These are phyloP conservation scores for Lepidothrix coronata DNA, from an alignment of 2,113 vertebrate species.

Conservation along the genomic window DNA sequence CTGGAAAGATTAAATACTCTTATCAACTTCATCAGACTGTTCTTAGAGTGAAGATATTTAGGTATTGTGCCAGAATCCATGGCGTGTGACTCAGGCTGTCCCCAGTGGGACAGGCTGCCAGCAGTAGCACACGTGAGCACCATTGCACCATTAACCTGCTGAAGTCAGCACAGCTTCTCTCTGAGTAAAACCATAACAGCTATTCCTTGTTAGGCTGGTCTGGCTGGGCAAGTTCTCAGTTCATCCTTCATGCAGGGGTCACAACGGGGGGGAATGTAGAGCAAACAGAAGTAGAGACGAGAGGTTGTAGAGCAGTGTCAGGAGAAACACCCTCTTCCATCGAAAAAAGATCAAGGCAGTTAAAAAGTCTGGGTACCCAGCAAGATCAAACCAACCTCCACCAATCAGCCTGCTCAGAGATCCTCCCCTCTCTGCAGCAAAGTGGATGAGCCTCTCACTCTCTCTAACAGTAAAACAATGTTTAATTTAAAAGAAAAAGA, in stretches of 20 bases:
- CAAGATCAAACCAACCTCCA: neutral
- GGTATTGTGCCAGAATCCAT: neutral
- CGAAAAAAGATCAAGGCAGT: neutral
- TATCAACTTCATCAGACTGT: neutral
- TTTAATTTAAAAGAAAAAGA: neutral
- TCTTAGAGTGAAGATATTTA: neutral
- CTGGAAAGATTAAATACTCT: neutral
- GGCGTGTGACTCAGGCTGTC: neutral
- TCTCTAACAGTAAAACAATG: neutral
- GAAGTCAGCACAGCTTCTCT: neutral
- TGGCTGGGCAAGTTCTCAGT: neutral
- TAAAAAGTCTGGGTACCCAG: neutral
- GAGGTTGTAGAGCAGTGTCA: neutral
- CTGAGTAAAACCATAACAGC: neutral
- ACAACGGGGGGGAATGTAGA: neutral
- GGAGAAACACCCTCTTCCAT: neutral
- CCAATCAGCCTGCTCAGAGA: neutral
- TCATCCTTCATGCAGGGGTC: neutral
- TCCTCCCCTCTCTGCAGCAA: neutral
- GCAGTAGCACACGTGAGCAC: rapidly evolving
- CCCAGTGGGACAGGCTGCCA: neutral
- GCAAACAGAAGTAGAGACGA: neutral
- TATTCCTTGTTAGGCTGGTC: neutral
- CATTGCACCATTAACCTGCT: no score
- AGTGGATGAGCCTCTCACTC: neutral